Base-by-base conservation (phyloP, 2,113 vertebrate genomes). In the Petromus typicus region DNA sequence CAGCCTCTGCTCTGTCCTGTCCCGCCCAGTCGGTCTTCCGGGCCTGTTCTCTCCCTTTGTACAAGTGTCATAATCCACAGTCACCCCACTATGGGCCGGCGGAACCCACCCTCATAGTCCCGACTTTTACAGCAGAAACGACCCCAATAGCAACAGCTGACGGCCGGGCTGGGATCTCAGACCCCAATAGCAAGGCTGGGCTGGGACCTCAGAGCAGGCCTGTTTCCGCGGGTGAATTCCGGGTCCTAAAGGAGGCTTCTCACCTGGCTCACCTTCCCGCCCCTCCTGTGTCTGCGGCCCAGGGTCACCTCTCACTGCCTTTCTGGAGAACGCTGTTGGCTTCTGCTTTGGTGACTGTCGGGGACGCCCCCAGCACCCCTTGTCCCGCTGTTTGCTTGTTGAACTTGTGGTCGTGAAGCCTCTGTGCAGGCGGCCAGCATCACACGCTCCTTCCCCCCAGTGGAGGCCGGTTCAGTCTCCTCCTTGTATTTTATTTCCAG, bases 381-480 rank as follows among this genome's bases (percentile, higher is more conserved):
- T 1, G 1, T 40, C 18, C 34, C 1, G 0, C 7, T 7, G 16
- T 59, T 40, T 64, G 45, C 43, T 89, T 23, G 12, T 27, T 59
- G 51, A 40, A 11, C n/a, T 20, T 14, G 0, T 1, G 14, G 30
- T 82, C 6, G 5, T 4, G 3, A 6, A 73, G 34, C 59, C 32
- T 59, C 1, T 0, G 22, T 54, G 56, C 17, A 10, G 6, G 45
- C 3, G 48, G 76, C 12, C 1, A 0, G 27, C 18, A 17, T 43
- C 18, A 40, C 48, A 16, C 0, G 7, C 9, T 61, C 10, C 56
- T 57, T 61, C 25, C 63, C 64, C 61, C 75, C 61, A 34, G 2
- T 5, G 7, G 48, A 0, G 4, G 20, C 12, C 34, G 20, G n/a
- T 27, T 14, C 22, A 2, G 0, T 20, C 0, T 23, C 66, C 54